A percentile compares a stretch with the other conserved stretches of the same genome.
Evolutionary conservation across 2,888 invertebrate genomes (phyloP).

Genomic region (Hyposoter didymator): DNA sequence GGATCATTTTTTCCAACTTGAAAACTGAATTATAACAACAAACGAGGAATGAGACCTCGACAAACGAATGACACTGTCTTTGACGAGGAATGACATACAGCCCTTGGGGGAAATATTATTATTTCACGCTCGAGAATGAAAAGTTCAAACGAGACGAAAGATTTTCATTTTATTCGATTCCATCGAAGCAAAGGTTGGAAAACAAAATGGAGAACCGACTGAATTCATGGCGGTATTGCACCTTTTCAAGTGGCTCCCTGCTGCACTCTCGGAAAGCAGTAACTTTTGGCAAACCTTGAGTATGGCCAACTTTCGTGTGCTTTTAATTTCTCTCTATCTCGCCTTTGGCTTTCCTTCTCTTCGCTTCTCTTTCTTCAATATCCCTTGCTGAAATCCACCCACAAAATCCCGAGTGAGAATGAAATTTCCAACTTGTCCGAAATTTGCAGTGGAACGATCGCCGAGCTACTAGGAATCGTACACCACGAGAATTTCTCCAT

Average conservation of each 20-base stretch:
- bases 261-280: constrained; percentile 57
- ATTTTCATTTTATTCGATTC: constrained; percentile 14
- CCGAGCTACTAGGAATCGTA: constrained; percentile 36
- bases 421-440: constrained; percentile 55
- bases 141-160: not conserved
- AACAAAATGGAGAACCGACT: constrained; percentile 20
- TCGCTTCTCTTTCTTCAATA: constrained; percentile 44
- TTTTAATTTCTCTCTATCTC: constrained; percentile 33
- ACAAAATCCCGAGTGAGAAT: constrained; percentile 46
- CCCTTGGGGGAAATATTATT: not conserved
- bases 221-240: constrained; percentile 42
- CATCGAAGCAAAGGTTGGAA: not conserved
- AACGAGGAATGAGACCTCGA: not conserved
- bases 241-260: constrained; percentile 54
- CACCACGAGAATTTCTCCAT: constrained; percentile 49
- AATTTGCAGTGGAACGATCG: constrained; percentile 44
- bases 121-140: not conserved
- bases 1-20: not conserved
- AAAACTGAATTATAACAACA: not conserved
- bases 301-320: constrained; percentile 41
- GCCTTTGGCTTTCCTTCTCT: constrained; percentile 27
- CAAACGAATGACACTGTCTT: not conserved
- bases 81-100: not conserved
- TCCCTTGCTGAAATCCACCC: constrained; percentile 45
- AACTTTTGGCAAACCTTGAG: constrained; percentile 60